These are phyloP conservation scores for Melieria omissa DNA, from an alignment of 2,888 invertebrate species.

Conservation along the genomic window DNA sequence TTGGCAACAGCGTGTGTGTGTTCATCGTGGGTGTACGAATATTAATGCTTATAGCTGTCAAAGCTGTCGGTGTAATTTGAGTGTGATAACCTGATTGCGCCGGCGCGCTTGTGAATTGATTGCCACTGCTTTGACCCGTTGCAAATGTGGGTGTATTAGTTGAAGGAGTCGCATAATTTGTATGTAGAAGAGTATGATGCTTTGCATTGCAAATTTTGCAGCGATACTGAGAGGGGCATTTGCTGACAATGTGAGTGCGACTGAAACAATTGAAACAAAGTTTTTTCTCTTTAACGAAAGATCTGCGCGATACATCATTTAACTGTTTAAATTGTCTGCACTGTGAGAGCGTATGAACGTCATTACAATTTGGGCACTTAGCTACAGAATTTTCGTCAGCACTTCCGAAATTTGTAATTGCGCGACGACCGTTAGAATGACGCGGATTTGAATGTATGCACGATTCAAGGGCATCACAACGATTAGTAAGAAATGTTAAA, in stretches of 20 bases:
- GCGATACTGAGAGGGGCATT: slow-evolving; percentile 8
- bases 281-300: not conserved
- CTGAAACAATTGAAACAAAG: slow-evolving; percentile 11
- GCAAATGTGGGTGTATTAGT: not conserved
- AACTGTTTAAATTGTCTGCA: not conserved
- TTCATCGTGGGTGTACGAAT: not conserved
- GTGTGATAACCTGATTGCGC: not conserved
- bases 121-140: too few species aligned
- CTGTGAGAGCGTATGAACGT: not conserved
- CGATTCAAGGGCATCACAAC: slow-evolving; percentile 35
- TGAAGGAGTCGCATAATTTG: not conserved
- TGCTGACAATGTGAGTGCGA: not conserved
- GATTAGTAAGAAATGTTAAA: slow-evolving; percentile 29
- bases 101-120: not conserved
- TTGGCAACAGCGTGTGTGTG: not conserved
- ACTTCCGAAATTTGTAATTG: slow-evolving; percentile 14
- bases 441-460: not conserved
- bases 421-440: not conserved
- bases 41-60: not conserved
- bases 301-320: not conserved
- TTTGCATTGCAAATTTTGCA: too few species aligned
- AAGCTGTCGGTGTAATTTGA: not conserved
- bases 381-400: not conserved
- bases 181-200: slow-evolving; percentile 4
- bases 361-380: not conserved